A percentile compares a stretch with the other conserved stretches of the same genome.
Evolutionary conservation across 1,140 invertebrate genomes (phyloP).

Genomic region (Dendroctonus valens): DNA sequence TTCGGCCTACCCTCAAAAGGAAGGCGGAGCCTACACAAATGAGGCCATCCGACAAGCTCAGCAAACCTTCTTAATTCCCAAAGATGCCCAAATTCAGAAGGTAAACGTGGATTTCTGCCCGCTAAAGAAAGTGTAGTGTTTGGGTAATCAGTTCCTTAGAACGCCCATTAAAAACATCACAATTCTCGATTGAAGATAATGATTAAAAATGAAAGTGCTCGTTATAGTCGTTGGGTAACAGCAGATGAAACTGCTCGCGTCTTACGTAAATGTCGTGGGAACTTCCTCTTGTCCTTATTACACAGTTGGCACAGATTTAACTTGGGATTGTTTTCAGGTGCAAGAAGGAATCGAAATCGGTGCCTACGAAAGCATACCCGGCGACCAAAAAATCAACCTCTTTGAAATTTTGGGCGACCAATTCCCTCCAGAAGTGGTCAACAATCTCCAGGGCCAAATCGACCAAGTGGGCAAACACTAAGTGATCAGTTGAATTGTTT

Average conservation of each 20-base stretch:
- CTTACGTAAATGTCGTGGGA: background rate
- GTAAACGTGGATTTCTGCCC: too few relatives aligned
- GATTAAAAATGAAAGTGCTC: too few relatives aligned
- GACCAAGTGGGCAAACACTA: conserved; percentile 73
- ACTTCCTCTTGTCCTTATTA: too few relatives aligned
- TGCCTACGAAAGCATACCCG: conserved; percentile 79
- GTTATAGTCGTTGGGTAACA: too few relatives aligned
- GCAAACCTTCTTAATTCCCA: conserved; percentile 77
- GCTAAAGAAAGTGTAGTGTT: too few relatives aligned
- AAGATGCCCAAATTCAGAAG: conserved; percentile 82
- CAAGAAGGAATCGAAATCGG: conserved; percentile 81
- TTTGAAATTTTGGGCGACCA: conserved; percentile 78
- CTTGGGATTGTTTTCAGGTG: conserved; percentile 54
- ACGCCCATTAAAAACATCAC: too few relatives aligned
- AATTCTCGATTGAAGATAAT: too few relatives aligned
- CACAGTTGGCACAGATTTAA: too few relatives aligned
- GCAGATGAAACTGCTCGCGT: too few relatives aligned
- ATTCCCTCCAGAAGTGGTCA: conserved; percentile 81
- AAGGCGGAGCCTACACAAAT: conserved; percentile 76
- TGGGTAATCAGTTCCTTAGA: too few relatives aligned
- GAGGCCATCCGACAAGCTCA: conserved; percentile 84
- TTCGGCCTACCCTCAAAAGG: conserved; percentile 64
- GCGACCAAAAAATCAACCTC: conserved; percentile 77
- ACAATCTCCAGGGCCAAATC: conserved; percentile 77
- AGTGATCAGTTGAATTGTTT: background rate